Base-by-base conservation (phyloP, 2,113 vertebrate genomes). In the Columba janthina region DNA sequence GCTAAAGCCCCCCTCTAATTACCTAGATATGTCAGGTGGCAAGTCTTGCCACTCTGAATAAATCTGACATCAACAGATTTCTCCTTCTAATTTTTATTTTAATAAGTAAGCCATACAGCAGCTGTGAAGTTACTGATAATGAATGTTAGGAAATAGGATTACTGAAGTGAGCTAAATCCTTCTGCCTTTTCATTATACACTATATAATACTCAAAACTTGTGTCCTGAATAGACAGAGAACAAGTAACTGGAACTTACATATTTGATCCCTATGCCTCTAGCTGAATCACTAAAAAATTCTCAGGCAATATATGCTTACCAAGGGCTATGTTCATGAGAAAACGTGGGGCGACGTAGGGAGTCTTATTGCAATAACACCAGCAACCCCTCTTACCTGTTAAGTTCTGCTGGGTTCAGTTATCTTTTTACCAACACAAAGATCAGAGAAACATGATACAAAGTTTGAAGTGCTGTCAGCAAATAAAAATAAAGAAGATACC, bases 81-180 rank as follows among this genome's bases (percentile, higher is more conserved):
- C 65, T 95, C 40, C 66, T 89, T 56, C 60, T 96, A 89, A 66
- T 93, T 96, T 96, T 97, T 83, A 73, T 57, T 90, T 96, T 95
- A 95, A 82, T 94, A 97, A 95, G 54, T 81, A 96, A 96, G 46
- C 80, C 70, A 71, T 76, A 86, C 9, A 78, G 54, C 53, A 93
- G 70, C 94, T 97, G 64, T 83, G 70, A 96, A 93, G 44, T 93
- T 95, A 87, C 92, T 96, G 93, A 96, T 97, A 96, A 95, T 94
- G 92, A 94, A 84, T 65, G n/a, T 85, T 96, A 91, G 62, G 79
- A 94, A 97, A 96, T 89, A 86, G 61, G 88, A 95, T 97, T 96
- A 95, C 69, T 97, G 48, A 93, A 85, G 90, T 83, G 92, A 94
- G 82, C 90, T 93, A 96, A 97, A 96, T 95, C 85, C 94, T 94